These are phyloP conservation scores for Ericerus pela DNA, from an alignment of 1,140 invertebrate species.

Conservation along the genomic window DNA sequence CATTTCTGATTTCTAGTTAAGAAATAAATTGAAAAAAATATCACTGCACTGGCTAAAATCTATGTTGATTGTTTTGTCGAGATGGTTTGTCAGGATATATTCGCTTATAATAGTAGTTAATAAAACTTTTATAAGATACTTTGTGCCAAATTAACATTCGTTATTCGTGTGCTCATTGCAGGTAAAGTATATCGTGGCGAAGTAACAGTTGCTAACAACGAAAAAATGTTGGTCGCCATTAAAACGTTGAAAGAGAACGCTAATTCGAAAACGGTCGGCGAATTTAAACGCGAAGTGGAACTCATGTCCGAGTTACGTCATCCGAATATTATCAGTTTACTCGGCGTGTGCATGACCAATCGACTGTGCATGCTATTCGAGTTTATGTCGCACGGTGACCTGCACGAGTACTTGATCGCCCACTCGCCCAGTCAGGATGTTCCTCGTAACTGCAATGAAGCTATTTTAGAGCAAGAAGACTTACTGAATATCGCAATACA, in stretches of 20 bases:
- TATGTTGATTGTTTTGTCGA: too few species aligned
- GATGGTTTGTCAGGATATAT: too few species aligned
- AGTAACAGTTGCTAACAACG: constrained; percentile 44
- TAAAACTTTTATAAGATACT: constrained; percentile 23
- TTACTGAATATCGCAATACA: constrained; percentile 74
- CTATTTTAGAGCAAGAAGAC: constrained; percentile 53
- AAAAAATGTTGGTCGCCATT: constrained; percentile 65
- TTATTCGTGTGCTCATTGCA: constrained; percentile 25
- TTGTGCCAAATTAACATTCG: too few species aligned
- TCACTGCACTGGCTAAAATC: too few species aligned
- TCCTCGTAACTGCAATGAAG: constrained; percentile 31
- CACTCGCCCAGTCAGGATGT: constrained; percentile 61
- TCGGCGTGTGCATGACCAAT: constrained; percentile 79
- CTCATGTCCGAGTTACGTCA: constrained; percentile 85
- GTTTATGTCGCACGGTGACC: constrained; percentile 85
- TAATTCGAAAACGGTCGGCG: constrained; percentile 74
- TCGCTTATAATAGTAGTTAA: too few species aligned
- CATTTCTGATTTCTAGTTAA: too few species aligned
- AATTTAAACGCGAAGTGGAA: constrained; percentile 71
- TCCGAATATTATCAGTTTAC: constrained; percentile 87
- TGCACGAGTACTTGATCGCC: constrained; percentile 84
- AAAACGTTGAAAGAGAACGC: constrained; percentile 91
- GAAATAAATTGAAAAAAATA: too few species aligned
- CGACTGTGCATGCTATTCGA: constrained; percentile 93
- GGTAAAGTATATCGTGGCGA: constrained; percentile 88